Evolutionary conservation across 2,888 invertebrate genomes (phyloP), one percentile per base, ranked within the genome.

Genomic region (Tipula unca): DNA sequence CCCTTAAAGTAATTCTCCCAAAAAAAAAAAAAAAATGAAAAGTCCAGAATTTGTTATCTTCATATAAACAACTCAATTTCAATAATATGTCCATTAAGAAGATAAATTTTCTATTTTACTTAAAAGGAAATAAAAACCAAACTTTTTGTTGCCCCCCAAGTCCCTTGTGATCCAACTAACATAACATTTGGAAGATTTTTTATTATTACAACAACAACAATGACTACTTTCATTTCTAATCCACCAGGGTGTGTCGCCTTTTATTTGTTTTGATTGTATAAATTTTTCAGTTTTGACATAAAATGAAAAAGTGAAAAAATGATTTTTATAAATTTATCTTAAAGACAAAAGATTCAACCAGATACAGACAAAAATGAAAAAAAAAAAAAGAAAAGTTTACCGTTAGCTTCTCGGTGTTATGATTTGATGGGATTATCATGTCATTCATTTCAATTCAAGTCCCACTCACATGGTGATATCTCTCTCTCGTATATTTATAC

Each of bases 21-120:
- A 48, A n/a, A 48, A 3, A 17, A 17, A 48, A 69, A 69, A 69
- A 25, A 25, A 69, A n/a, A n/a, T n/a, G n/a, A n/a, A 69, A 69
- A 69, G 69, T 69, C 25, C 25, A 69, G 69, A 69, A 69, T 69
- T 69, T 69, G 20, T 69, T 69, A 69, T 69, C 69, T 25, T 69
- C 69, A 69, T 69, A 25, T 69, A 69, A 69, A 69, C 69, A 69
- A 69, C 69, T 69, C 69, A 69, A 69, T 69, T 69, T 69, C 69
- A 69, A 69, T 69, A 69, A 69, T 69, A 69, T 25, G 69, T 69
- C 69, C 69, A 69, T 69, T 69, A 69, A 10, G 69, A 69, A 69
- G 69, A 69, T 69, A 69, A 69, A 69, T 69, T 25, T 69, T 69
- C 69, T 69, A 69, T 69, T 69, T 69, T 69, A 69, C 69, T 25